Percentiles rank a stretch among this genome's conserved stretches.
These are phyloP conservation scores for Cyprinodon diabolis DNA, from an alignment of 2,797 vertebrate species.

Conservation along the genomic window DNA sequence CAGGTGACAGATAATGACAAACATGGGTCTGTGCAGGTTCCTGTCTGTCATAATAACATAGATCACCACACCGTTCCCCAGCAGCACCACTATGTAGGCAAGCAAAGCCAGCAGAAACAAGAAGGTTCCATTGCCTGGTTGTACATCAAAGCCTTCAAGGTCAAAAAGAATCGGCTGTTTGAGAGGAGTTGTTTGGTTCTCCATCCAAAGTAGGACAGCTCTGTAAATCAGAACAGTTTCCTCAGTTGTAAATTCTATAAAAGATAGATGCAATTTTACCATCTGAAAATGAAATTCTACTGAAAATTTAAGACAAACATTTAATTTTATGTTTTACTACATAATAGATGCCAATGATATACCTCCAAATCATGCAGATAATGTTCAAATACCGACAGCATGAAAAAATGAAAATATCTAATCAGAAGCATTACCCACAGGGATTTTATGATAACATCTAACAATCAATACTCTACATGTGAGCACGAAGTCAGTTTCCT, in stretches of 20 bases:
- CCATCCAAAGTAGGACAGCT: not conserved
- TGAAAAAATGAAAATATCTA: not conserved
- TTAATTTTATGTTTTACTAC: not conserved
- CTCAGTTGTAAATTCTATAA: no score
- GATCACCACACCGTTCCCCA: no score
- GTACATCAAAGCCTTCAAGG: no score
- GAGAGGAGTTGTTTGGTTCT: no score
- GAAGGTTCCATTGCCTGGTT: no score
- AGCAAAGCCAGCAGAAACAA: no score
- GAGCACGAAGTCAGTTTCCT: not conserved
- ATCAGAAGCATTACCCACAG: not conserved
- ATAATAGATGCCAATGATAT: not conserved
- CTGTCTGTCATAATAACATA: no score
- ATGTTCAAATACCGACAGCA: not conserved
- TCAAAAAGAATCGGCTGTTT: no score
- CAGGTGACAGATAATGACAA: conserved; percentile 60
- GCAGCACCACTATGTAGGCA: no score
- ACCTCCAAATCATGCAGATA: not conserved
- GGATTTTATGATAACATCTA: not conserved
- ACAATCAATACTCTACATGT: not conserved
- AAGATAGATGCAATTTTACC: no score
- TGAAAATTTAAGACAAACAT: not conserved
- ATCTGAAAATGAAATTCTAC: no score
- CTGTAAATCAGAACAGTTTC: conserved; percentile 14
- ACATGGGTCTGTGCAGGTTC: conserved; percentile 60